Evolutionary conservation across 2,113 vertebrate species (phyloP).

Genomic region (Salvelinus alpinus): DNA sequence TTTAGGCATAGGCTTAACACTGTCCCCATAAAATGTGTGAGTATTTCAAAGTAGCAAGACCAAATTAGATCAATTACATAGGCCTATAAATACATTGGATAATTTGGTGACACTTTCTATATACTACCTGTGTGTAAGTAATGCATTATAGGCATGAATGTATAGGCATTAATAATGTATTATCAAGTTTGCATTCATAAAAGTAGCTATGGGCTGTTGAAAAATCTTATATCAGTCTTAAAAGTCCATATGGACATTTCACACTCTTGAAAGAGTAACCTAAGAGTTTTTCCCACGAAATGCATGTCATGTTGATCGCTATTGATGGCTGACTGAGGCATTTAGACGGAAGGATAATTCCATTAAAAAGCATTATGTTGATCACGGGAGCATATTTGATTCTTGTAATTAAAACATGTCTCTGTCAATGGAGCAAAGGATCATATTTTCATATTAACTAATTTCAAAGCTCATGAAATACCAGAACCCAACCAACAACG

Average conservation of each 20-base stretch:
- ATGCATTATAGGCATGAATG: too few relatives aligned
- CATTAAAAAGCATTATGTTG: background rate
- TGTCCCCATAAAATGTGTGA: background rate
- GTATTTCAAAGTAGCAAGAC: too few relatives aligned
- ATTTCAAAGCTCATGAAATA: background rate
- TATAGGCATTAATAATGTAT: too few relatives aligned
- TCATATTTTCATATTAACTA: background rate
- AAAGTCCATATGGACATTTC: too few relatives aligned
- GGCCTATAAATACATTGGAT: too few relatives aligned
- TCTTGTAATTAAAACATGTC: conserved; percentile 55
- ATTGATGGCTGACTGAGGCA: background rate
- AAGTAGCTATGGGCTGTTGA: too few relatives aligned
- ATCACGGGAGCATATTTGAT: background rate
- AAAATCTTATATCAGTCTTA: too few relatives aligned
- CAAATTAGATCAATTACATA: too few relatives aligned
- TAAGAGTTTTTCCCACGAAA: background rate
- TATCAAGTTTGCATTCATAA: background rate
- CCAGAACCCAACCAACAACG: background rate
- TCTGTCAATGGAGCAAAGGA: background rate
- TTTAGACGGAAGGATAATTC: background rate
- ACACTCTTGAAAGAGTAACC: background rate
- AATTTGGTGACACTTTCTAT: too few relatives aligned
- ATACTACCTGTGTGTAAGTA: too few relatives aligned
- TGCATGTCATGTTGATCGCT: background rate
- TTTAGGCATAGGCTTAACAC: background rate